A percentile compares a stretch with the other conserved stretches of the same genome.
phyloP scores from a whole-genome alignment of 2,797 vertebrate genomes.

The Triplophysa bombifrons region DNA sequence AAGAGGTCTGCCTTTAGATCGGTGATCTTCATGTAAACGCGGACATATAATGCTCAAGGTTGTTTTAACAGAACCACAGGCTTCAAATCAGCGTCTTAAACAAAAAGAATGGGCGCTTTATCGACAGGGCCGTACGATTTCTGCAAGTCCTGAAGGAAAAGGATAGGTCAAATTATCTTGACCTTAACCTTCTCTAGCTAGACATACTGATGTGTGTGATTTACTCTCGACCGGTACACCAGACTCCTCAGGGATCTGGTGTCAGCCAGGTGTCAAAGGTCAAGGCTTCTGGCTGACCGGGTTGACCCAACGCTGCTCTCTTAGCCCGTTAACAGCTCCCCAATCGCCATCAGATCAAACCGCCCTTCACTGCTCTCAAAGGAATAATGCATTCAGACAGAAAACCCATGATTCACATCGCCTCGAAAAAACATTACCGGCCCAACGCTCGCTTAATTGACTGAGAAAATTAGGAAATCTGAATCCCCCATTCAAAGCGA shows the following conservation, averaged over 20 bases:
- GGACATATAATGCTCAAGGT: neutral
- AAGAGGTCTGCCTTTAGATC: neutral
- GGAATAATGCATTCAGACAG: slow-evolving; percentile 14
- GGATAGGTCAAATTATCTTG: slow-evolving; percentile 21
- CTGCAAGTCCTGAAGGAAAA: neutral
- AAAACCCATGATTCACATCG: slow-evolving; percentile 41
- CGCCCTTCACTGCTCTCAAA: slow-evolving; percentile 4
- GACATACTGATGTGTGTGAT: slow-evolving; percentile 28
- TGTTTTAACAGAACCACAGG: neutral
- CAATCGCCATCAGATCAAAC: slow-evolving; percentile 16
- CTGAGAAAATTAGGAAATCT: slow-evolving; percentile 35
- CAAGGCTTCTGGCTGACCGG: slow-evolving; percentile 36
- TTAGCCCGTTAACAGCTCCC: slow-evolving; percentile 19
- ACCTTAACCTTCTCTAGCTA: slow-evolving; percentile 25
- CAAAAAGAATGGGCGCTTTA: neutral
- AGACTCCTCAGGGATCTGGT: slow-evolving; percentile 27
- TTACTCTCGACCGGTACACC: slow-evolving; percentile 15
- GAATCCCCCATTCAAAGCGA: slow-evolving; percentile 30
- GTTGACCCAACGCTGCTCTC: slow-evolving; percentile 25
- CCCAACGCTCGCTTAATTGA: slow-evolving; percentile 20
- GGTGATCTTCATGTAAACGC: neutral
- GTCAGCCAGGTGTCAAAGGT: slow-evolving; percentile 29
- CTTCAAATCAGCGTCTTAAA: neutral
- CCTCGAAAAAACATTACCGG: slow-evolving; percentile 44
- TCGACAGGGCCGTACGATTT: neutral